Conservation (phyloP, 2,888 invertebrate genomes). For the Drosophila meridionalis region DNA sequence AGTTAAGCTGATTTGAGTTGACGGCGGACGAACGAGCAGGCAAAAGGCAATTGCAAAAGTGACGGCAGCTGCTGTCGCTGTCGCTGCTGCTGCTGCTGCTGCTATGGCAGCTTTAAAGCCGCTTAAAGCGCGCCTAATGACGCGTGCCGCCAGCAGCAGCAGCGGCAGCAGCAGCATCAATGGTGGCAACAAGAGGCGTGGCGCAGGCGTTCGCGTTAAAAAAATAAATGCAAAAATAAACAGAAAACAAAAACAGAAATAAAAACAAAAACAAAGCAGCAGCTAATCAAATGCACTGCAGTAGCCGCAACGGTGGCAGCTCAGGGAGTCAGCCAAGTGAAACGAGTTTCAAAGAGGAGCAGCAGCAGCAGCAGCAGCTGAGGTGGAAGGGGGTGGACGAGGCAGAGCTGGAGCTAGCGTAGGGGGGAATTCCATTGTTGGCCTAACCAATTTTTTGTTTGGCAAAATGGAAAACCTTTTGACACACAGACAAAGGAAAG, state of each 20-base stretch:
- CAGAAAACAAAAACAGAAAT: conserved; percentile 23
- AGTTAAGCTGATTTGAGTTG: conserved; percentile 80
- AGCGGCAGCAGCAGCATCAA: conserved; percentile 11
- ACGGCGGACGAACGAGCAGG: conserved; percentile 33
- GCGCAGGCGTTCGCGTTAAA: conserved; percentile 46
- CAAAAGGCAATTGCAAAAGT: conserved; percentile 74
- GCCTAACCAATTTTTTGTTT: conserved; percentile 53
- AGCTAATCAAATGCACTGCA: conserved; percentile 65
- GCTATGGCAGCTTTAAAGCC: conserved; percentile 57
- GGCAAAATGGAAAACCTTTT: conserved; percentile 74
- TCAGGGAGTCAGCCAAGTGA: conserved; percentile 65
- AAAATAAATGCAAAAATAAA: conserved; percentile 23
- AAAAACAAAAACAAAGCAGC: conserved; percentile 23
- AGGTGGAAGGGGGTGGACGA: conserved; percentile 7
- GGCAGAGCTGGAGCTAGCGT: conserved; percentile 9
- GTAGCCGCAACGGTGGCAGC: conserved; percentile 43
- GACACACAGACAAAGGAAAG: conserved; percentile 75
- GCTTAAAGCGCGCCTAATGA: conserved; percentile 77
- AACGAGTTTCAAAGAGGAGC: conserved; percentile 64
- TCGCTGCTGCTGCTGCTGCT: conserved; percentile 15
- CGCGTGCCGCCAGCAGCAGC: conserved; percentile 68
- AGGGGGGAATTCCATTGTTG: conserved; percentile 56
- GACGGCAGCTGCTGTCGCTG: conserved; percentile 41
- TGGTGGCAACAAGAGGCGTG: conserved; percentile 54
- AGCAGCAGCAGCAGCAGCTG: not conserved